phyloP scores from a whole-genome alignment of 1,140 invertebrate species.

The Orchesella cincta region DNA sequence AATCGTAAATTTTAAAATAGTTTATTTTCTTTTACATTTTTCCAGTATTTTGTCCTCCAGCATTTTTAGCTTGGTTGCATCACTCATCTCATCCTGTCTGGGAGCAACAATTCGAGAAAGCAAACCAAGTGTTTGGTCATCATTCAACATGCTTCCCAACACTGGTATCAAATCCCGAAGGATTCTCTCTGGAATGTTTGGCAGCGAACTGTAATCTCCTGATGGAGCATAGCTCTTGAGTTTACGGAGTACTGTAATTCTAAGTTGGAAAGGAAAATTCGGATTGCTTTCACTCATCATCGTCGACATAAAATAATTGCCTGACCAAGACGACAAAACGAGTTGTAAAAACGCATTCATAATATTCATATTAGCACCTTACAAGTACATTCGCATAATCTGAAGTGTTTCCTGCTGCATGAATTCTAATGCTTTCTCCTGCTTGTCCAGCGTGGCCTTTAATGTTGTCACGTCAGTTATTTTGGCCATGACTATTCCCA shows the following conservation, averaged over 20 bases:
- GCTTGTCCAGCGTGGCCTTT: neutral
- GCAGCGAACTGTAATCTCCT: neutral
- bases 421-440: conserved; percentile 5
- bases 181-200: neutral
- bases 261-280: too few relatives aligned
- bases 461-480: neutral
- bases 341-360: too few relatives aligned
- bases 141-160: neutral
- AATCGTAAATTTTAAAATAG: too few relatives aligned
- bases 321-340: too few relatives aligned
- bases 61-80: neutral
- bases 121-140: neutral
- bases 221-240: neutral
- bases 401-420: conserved; percentile 20
- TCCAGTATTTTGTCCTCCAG: neutral
- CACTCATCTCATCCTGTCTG: neutral
- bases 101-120: neutral
- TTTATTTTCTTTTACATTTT: neutral
- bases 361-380: too few relatives aligned
- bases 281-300: too few relatives aligned
- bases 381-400: conserved; percentile 7
- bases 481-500: neutral
- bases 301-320: too few relatives aligned
- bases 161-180: neutral
- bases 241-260: neutral